phyloP scores from a whole-genome alignment of 1,140 invertebrate species.

The Heliconius nattereri region DNA sequence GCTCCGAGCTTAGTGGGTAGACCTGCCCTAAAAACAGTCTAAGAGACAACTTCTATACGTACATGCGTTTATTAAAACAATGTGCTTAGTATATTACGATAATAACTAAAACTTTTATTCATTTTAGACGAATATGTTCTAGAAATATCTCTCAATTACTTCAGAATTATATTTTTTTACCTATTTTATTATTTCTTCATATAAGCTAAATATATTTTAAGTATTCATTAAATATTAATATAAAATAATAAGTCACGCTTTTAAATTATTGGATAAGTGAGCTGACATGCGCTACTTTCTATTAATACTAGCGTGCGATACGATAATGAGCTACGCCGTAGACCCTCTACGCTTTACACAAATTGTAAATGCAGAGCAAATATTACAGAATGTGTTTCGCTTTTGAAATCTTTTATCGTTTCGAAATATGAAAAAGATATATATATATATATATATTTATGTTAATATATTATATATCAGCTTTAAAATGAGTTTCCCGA shows the following conservation, averaged over 20 bases:
- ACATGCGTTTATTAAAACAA: conserved; percentile 26
- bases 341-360: not conserved
- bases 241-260: not conserved
- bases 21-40: conserved; percentile 44
- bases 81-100: not conserved
- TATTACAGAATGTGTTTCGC: not conserved
- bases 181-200: not conserved
- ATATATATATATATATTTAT: not conserved
- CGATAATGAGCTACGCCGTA: conserved; percentile 8
- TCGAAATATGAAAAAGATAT: too few relatives aligned
- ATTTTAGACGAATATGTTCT: not conserved
- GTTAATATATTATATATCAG: not conserved
- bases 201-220: not conserved
- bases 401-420: not conserved
- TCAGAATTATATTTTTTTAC: not conserved
- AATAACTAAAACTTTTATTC: not conserved
- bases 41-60: conserved; percentile 28
- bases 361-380: conserved; percentile 6
- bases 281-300: not conserved
- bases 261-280: not conserved
- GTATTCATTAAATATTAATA: not conserved
- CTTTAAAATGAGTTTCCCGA: too few relatives aligned
- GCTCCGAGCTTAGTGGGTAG: conserved; percentile 42
- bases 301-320: conserved; percentile 7
- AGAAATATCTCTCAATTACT: not conserved